These are phyloP conservation scores for Rousettus leschenaultii DNA, from an alignment of 2,113 vertebrate genomes.

Conservation along the genomic window DNA sequence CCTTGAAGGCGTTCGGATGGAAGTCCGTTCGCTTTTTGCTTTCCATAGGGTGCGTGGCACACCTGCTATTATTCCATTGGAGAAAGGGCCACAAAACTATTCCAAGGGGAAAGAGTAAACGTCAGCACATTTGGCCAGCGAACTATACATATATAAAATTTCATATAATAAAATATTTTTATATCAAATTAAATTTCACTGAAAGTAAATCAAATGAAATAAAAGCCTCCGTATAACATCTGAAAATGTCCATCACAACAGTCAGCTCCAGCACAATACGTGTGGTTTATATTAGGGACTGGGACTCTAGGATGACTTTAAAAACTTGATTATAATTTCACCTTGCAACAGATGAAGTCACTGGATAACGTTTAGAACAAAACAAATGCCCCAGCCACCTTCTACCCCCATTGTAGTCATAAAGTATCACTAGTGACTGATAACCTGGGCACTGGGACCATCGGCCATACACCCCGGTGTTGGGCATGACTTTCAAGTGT, in stretches of 20 bases:
- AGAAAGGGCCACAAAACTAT: background rate
- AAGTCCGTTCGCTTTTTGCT: background rate
- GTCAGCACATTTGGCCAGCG: background rate
- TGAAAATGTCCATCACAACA: background rate
- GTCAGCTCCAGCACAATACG: background rate
- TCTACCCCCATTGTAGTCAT: too few species aligned
- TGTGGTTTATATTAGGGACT: background rate
- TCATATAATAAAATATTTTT: background rate
- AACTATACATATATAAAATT: background rate
- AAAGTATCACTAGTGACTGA: background rate
- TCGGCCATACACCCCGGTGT: fast-evolving
- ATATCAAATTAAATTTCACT: background rate
- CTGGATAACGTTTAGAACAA: background rate
- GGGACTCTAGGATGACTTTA: background rate
- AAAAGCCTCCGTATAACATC: background rate
- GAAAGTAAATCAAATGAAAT: background rate
- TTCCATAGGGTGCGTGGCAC: background rate
- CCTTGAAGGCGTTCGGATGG: too few species aligned
- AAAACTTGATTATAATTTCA: background rate
- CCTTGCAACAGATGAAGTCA: background rate
- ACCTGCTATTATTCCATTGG: fast-evolving
- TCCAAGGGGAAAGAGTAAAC: background rate
- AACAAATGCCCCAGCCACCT: background rate
- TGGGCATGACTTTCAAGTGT: background rate
- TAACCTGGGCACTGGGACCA: background rate